phyloP scores from a whole-genome alignment of 2,113 vertebrate species.

The Jacana jacana region DNA sequence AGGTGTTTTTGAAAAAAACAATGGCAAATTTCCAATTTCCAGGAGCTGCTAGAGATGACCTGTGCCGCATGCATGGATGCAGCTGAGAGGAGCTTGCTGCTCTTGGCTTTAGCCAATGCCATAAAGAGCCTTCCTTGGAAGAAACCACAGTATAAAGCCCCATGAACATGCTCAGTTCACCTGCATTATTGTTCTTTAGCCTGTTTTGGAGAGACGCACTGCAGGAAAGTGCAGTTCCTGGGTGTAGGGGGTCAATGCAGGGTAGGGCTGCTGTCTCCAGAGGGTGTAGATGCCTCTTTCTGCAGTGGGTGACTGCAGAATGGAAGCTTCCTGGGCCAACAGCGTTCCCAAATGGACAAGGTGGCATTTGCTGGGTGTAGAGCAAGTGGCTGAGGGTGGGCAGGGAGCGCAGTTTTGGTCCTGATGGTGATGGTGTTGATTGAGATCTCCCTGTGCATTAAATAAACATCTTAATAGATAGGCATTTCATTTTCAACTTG shows the following conservation, averaged over 20 bases:
- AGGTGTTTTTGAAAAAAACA: neutral
- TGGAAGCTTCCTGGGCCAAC: neutral
- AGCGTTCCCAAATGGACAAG: neutral
- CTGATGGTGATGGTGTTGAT: neutral
- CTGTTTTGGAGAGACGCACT: neutral
- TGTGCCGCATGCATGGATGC: too few relatives aligned
- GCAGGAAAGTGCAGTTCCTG: neutral
- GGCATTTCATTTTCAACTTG: neutral
- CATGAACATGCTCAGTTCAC: neutral
- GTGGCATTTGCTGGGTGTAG: neutral
- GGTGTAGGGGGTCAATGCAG: neutral
- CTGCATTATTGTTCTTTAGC: neutral
- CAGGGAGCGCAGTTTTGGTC: neutral
- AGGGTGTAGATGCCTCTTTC: neutral
- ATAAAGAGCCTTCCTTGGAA: neutral
- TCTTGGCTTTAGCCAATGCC: neutral
- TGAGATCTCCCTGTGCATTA: neutral
- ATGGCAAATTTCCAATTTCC: neutral
- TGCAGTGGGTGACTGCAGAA: neutral
- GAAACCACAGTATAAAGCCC: neutral
- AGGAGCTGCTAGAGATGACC: neutral
- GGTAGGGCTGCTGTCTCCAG: neutral
- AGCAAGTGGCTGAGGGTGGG: neutral
- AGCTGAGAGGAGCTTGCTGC: neutral
- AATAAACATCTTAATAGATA: neutral